Percentiles rank a stretch among this genome's conserved stretches.
These are phyloP conservation scores for Sinocyclocheilus grahami DNA, from an alignment of 2,113 vertebrate genomes.

Conservation along the genomic window DNA sequence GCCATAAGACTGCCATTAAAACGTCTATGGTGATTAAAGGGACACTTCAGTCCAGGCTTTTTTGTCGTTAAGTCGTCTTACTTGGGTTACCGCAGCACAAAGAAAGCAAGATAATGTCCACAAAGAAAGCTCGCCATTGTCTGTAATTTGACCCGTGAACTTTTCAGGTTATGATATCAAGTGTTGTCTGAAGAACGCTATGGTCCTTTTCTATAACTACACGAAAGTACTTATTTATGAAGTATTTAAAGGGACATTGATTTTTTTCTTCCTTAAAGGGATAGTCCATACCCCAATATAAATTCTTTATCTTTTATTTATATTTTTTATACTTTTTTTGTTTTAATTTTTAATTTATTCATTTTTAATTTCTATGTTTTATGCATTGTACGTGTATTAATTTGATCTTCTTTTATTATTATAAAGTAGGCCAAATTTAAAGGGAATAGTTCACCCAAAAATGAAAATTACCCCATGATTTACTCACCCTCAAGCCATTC, in stretches of 20 bases:
- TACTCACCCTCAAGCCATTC: too few species aligned
- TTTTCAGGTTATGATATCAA: slow-evolving; percentile 28
- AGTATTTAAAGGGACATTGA: neutral
- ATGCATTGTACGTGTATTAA: too few species aligned
- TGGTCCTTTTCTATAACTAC: neutral
- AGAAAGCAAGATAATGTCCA: slow-evolving; percentile 41
- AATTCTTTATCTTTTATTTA: neutral
- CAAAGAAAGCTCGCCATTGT: slow-evolving; percentile 24
- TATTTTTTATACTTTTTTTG: neutral
- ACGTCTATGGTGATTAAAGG: slow-evolving; percentile 54
- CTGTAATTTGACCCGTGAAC: slow-evolving; percentile 21
- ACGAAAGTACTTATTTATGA: neutral
- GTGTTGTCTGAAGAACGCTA: neutral
- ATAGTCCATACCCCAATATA: neutral
- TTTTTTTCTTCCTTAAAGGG: neutral
- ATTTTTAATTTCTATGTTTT: too few species aligned
- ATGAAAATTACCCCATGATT: too few species aligned
- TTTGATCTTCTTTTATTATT: too few species aligned
- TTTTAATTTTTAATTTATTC: too few species aligned
- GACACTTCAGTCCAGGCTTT: slow-evolving; percentile 44
- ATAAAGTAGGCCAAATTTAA: too few species aligned
- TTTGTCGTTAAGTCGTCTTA: slow-evolving; percentile 56
- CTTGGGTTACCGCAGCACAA: slow-evolving; percentile 49
- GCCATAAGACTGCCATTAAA: slow-evolving; percentile 45
- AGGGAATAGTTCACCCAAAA: too few species aligned